phyloP scores from a whole-genome alignment of 1,140 invertebrate genomes.

The Steinernema khuongi region DNA sequence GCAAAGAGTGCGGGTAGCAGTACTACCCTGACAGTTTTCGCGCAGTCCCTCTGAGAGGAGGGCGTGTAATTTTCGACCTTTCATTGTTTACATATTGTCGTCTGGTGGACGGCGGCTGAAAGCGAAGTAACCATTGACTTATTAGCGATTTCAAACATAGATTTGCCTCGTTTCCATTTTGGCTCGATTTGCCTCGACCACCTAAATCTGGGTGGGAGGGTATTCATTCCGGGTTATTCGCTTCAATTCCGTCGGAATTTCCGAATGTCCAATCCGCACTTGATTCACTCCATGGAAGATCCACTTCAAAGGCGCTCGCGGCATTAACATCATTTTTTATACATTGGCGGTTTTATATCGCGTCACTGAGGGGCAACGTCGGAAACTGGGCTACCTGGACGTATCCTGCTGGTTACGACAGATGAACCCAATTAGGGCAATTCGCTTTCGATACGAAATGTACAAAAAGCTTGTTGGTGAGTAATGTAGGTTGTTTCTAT shows the following conservation, averaged over 20 bases:
- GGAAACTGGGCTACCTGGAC: not conserved
- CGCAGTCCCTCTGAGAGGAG: not conserved
- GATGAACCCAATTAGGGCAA: not conserved
- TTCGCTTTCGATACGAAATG: not conserved
- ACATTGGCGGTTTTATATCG: not conserved
- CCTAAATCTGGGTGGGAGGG: no score
- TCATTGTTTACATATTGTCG: slow-evolving; percentile 7
- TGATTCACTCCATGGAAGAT: not conserved
- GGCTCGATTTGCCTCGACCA: not conserved
- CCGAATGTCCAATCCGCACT: not conserved
- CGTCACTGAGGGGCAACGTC: not conserved
- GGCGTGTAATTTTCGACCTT: slow-evolving; percentile 6
- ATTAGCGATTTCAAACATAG: slow-evolving; percentile 1
- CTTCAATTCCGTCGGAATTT: not conserved
- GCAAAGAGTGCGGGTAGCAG: not conserved
- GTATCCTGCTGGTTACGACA: not conserved
- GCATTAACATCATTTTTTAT: not conserved
- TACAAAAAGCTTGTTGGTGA: not conserved
- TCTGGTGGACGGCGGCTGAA: not conserved
- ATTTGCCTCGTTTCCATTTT: not conserved
- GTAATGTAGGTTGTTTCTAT: not conserved
- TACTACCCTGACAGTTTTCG: slow-evolving; percentile 6
- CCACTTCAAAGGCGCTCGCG: not conserved
- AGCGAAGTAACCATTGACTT: not conserved
- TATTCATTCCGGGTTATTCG: slow-evolving; percentile 14